These are phyloP conservation scores for Eublepharis macularius DNA, from an alignment of 2,113 vertebrate genomes.

Conservation along the genomic window DNA sequence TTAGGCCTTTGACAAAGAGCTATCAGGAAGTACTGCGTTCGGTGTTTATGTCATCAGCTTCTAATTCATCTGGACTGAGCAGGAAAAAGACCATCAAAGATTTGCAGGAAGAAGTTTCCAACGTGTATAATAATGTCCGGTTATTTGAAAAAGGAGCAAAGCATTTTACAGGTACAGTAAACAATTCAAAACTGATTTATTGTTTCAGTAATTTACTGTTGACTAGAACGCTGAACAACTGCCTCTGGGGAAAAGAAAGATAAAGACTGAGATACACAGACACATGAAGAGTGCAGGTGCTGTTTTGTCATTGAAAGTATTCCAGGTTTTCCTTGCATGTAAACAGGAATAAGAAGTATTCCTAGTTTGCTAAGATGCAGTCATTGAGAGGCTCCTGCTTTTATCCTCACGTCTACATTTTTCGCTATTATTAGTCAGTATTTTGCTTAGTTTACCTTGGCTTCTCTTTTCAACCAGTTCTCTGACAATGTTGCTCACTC, in stretches of 20 bases:
- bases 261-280: background rate
- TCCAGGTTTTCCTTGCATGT: background rate
- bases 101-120: slow-evolving; percentile 93
- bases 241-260: background rate
- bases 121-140: slow-evolving; percentile 89
- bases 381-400: background rate
- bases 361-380: background rate
- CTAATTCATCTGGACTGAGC: slow-evolving; percentile 78
- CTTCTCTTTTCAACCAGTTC: background rate
- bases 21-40: slow-evolving; percentile 91
- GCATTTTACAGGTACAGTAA: slow-evolving; percentile 84
- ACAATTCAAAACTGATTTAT: background rate
- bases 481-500: background rate
- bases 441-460: too few species aligned
- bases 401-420: background rate
- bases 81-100: slow-evolving; percentile 92
- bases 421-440: background rate
- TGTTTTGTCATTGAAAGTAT: background rate
- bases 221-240: background rate
- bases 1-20: slow-evolving; percentile 86
- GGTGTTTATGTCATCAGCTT: slow-evolving; percentile 85
- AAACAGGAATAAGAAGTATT: background rate
- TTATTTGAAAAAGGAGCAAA: slow-evolving; percentile 92
- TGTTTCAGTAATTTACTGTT: background rate
- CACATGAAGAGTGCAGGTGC: background rate